A percentile compares a stretch with the other conserved stretches of the same genome.
These are phyloP conservation scores for Phainopepla nitens DNA, from an alignment of 2,113 vertebrate genomes.

Conservation along the genomic window DNA sequence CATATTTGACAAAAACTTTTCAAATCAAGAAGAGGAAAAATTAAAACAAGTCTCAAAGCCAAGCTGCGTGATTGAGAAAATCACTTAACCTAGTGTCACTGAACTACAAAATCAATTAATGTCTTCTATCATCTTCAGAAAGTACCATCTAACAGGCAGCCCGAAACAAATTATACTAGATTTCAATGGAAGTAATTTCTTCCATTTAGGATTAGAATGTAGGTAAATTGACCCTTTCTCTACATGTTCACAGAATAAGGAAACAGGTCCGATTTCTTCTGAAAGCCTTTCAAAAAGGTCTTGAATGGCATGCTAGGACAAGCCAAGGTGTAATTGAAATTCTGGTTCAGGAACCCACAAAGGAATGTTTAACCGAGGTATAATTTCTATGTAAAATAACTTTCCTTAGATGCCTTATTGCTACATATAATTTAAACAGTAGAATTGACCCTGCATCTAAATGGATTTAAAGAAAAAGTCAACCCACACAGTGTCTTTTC, in stretches of 20 bases:
- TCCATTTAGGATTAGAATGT: conserved; percentile 60
- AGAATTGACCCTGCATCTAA: background rate
- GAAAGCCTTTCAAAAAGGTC: background rate
- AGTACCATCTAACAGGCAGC: conserved; percentile 21
- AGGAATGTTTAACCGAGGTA: conserved; percentile 1
- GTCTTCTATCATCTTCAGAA: conserved; percentile 63
- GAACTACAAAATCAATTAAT: conserved; percentile 71
- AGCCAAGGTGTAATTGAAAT: conserved; percentile 53
- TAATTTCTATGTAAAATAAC: conserved; percentile 46
- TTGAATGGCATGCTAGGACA: background rate
- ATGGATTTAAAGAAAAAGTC: background rate
- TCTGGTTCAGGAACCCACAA: background rate
- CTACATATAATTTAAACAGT: background rate
- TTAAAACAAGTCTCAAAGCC: conserved; percentile 29
- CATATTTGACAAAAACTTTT: conserved; percentile 61
- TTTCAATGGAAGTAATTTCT: conserved; percentile 63
- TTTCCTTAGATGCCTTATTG: background rate
- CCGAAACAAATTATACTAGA: conserved; percentile 52
- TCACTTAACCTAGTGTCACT: conserved; percentile 60
- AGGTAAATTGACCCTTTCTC: conserved; percentile 59
- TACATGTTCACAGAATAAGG: background rate
- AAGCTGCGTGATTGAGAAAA: conserved; percentile 47
- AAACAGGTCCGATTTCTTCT: background rate
- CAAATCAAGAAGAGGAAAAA: conserved; percentile 43
- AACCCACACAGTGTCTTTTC: background rate